A percentile compares a stretch with the other conserved stretches of the same genome.
Conservation (phyloP, 37 sponge, comb jelly and placozoan genomes). For the Amphimedon queenslandica region DNA sequence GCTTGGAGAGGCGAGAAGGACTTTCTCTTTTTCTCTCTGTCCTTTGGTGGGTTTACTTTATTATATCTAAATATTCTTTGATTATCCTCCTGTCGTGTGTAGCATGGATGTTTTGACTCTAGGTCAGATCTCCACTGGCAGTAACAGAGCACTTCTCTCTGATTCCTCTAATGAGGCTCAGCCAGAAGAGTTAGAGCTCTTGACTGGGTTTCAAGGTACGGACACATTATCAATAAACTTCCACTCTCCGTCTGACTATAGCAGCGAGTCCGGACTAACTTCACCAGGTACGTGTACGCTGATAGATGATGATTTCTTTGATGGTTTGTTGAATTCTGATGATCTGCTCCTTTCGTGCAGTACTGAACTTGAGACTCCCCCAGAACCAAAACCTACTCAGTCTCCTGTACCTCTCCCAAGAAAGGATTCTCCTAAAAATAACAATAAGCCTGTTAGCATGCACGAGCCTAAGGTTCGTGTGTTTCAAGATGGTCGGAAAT, state of each 20-base stretch:
- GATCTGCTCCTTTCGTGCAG: background rate
- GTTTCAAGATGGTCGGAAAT: background rate
- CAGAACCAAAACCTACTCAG: background rate
- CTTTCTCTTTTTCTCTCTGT: background rate
- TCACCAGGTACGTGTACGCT: background rate
- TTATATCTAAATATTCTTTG: too few species aligned
- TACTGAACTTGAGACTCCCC: background rate
- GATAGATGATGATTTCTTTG: constrained; percentile 17
- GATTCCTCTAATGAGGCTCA: too few species aligned
- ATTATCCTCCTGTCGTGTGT: too few species aligned
- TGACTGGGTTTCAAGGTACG: background rate
- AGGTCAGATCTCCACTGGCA: too few species aligned
- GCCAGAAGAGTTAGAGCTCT: background rate
- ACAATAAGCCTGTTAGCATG: background rate
- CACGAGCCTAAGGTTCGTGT: background rate
- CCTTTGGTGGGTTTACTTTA: too few species aligned
- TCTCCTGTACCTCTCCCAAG: background rate
- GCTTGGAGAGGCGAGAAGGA: too few species aligned
- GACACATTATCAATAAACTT: too few species aligned
- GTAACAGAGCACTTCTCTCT: too few species aligned
- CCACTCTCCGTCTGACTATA: constrained; percentile 13
- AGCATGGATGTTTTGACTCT: too few species aligned
- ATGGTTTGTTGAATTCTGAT: constrained; percentile 12
- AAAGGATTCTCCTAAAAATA: background rate
- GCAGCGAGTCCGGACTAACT: constrained; percentile 29